phyloP scores from a whole-genome alignment of 2,113 vertebrate genomes.

The Arvicanthis niloticus region DNA sequence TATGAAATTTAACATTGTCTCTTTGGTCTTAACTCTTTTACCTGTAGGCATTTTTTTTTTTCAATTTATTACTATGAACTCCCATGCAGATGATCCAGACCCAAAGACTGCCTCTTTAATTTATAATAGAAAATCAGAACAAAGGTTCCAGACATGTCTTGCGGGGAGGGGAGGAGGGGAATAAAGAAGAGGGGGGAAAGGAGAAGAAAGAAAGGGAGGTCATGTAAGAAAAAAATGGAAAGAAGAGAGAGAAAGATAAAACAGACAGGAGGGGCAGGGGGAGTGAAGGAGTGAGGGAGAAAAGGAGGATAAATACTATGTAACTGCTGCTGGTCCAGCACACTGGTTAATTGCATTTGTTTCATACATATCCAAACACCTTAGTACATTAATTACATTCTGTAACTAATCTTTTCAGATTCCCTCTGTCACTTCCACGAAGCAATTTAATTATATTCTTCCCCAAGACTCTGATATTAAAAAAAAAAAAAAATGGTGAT shows the following conservation, averaged over 20 bases:
- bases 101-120: neutral
- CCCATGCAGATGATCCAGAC: neutral
- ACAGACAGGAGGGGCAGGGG: neutral
- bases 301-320: slow-evolving; percentile 81
- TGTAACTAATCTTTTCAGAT: slow-evolving; percentile 86
- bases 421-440: slow-evolving; percentile 87
- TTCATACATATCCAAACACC: slow-evolving; percentile 86
- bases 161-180: slow-evolving; percentile 48
- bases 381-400: slow-evolving; percentile 87
- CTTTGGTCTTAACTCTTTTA: slow-evolving; percentile 46
- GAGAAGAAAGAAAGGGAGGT: neutral
- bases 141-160: slow-evolving; percentile 81
- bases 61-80: slow-evolving; percentile 39
- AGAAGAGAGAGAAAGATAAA: neutral
- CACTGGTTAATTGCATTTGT: slow-evolving; percentile 89
- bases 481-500: slow-evolving; percentile 63
- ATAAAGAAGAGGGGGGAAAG: too few relatives aligned
- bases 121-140: slow-evolving; percentile 70
- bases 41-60: neutral
- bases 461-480: slow-evolving; percentile 74
- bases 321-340: slow-evolving; percentile 80
- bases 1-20: neutral
- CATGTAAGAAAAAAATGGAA: neutral
- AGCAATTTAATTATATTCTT: slow-evolving; percentile 86
- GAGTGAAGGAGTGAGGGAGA: neutral